Evolutionary conservation across 2,888 invertebrate species (phyloP), one percentile per base, ranked within the genome.

Genomic region (Apamea monoglypha): DNA sequence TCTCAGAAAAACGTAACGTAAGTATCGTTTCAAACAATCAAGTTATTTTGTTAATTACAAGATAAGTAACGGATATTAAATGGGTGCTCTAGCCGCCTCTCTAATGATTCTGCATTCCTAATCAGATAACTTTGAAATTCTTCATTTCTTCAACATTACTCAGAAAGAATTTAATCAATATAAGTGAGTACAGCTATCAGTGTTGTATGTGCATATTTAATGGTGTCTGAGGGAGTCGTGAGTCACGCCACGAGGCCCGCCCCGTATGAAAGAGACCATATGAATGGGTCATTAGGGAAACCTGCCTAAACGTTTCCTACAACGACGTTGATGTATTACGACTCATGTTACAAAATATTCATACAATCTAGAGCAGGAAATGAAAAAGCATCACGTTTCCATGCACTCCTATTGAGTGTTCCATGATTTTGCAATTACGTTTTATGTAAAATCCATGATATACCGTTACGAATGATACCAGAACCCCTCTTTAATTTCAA

Each of bases 281-380:
- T 95, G 94, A 95, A 95, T 95, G 93, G 94, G 88, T 93, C 95
- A 93, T 95, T 94, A 95, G 92, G 92, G 91, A 91, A 91, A 92
- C 90, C 91, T 88, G 89, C 89, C 87, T 92, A 91, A 94, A 91
- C 90, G 92, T 90, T 93, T 93, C 93, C 92, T 92, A 89, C 86
- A 76, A 87, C 89, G 91, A 93, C 92, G 90, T 92, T 93, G 93
- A 94, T 92, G 89, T 91, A 94, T 93, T 89, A 86, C 90, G 79
- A 89, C 86, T 86, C 82, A 88, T 66, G 87, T 86, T 86, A 90
- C 90, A 86, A 87, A 91, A 90, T 90, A 91, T 88, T 84, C 89
- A 90, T 88, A 86, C 84, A 90, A 90, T 90, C 86, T 84, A 84
- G 78, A 71, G 78, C 82, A 86, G 91, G 89, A 91, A 91, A 90